Conservation (phyloP, 1,140 invertebrate genomes). For the Pinna nobilis region DNA sequence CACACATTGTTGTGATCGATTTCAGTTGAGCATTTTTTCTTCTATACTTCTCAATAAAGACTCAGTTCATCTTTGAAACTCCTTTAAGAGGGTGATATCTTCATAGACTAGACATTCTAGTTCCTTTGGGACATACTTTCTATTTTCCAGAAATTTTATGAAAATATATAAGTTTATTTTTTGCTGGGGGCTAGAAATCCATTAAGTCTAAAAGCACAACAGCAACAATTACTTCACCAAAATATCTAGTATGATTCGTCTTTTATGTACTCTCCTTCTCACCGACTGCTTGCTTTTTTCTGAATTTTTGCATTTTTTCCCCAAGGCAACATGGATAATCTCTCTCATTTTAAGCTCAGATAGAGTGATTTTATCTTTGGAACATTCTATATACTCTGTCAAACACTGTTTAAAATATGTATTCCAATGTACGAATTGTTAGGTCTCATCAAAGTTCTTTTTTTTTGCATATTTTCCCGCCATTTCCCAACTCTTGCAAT, state of each 20-base stretch:
- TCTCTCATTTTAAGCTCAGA: conserved; percentile 8
- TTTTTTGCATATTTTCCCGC: conserved; percentile 44
- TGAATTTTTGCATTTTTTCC: conserved; percentile 37
- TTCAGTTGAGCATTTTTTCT: conserved; percentile 49
- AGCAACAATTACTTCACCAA: conserved; percentile 45
- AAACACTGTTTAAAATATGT: conserved; percentile 48
- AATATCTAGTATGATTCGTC: conserved; percentile 45
- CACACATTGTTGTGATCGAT: too few relatives aligned
- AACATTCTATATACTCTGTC: conserved; percentile 32
- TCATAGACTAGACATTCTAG: conserved; percentile 19
- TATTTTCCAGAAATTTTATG: conserved; percentile 42
- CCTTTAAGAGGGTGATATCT: conserved; percentile 24
- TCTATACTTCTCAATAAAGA: conserved; percentile 39
- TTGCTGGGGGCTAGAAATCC: conserved; percentile 10
- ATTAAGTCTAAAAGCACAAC: conserved; percentile 37
- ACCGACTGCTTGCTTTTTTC: conserved; percentile 41
- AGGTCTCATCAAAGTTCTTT: conserved; percentile 36
- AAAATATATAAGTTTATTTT: conserved; percentile 22
- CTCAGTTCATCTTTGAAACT: conserved; percentile 22
- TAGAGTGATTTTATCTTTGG: conserved; percentile 1
- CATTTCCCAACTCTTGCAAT: conserved; percentile 45
- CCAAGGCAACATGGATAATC: conserved; percentile 28
- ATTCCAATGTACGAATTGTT: conserved; percentile 56
- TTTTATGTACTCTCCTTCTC: conserved; percentile 16
- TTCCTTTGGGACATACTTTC: conserved; percentile 7